Conservation (phyloP, 92 coral and sea anemone species). For the Epizoanthus illoricatus region DNA sequence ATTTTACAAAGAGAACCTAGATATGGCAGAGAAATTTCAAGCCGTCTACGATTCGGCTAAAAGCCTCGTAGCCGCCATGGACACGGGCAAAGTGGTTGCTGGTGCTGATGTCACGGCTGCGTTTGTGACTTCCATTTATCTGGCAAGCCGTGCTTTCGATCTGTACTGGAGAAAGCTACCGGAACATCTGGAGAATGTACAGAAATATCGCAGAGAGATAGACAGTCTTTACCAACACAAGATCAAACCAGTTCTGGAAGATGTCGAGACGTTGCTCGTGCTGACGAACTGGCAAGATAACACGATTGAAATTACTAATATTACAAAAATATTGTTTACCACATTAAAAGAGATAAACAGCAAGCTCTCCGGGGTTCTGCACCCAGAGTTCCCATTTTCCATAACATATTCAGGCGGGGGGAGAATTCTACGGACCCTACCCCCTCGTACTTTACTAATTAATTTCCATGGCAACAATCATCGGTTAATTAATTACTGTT, state of each 20-base stretch:
- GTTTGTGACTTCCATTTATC: not conserved
- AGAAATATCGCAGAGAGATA: not conserved
- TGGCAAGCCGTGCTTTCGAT: not conserved
- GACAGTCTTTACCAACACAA: not conserved
- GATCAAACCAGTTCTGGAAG: not conserved
- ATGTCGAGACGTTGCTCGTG: too few relatives aligned
- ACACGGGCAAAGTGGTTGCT: too few relatives aligned
- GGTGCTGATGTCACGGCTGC: not conserved
- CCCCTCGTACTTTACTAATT: too few relatives aligned
- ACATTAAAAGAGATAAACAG: not conserved
- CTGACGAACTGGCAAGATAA: not conserved
- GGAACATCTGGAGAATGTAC: not conserved
- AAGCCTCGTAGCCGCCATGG: too few relatives aligned
- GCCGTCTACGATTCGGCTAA: too few relatives aligned
- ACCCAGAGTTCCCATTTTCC: too few relatives aligned
- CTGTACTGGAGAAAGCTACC: not conserved
- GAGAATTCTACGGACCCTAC: too few relatives aligned
- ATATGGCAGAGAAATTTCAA: not conserved
- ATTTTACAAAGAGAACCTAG: conserved; percentile 2
- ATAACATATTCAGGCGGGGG: too few relatives aligned
- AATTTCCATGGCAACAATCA: too few relatives aligned
- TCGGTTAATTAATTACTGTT: too few relatives aligned
- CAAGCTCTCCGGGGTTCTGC: not conserved
- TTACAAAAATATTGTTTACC: not conserved
- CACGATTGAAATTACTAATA: not conserved